These are phyloP conservation scores for Egretta garzetta DNA, from an alignment of 2,113 vertebrate species.

Conservation along the genomic window DNA sequence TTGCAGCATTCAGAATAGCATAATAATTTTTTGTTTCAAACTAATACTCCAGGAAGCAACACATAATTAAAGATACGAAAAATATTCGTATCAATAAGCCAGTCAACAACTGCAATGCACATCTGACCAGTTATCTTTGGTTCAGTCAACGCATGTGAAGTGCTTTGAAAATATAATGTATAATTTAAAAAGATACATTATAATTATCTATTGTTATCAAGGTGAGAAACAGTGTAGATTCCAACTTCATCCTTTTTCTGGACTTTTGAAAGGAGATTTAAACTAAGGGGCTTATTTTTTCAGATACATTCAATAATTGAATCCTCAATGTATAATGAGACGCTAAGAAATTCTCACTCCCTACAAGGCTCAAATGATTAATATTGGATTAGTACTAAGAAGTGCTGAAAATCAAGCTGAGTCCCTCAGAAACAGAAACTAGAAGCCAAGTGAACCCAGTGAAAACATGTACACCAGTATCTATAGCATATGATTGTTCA, in stretches of 20 bases:
- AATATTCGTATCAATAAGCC: not conserved
- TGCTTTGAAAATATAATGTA: not conserved
- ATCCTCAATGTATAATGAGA: not conserved
- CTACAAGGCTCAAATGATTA: not conserved
- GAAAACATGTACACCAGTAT: not conserved
- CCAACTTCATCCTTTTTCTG: not conserved
- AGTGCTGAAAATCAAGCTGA: not conserved
- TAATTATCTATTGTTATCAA: not conserved
- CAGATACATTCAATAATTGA: not conserved
- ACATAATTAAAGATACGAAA: not conserved
- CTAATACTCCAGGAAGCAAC: not conserved
- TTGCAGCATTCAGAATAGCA: not conserved
- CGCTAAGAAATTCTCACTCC: not conserved
- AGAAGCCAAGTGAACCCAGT: not conserved
- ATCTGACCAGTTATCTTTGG: not conserved
- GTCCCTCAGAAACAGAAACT: not conserved
- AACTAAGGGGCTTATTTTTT: not conserved
- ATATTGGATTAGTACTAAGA: not conserved
- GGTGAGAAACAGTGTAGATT: not conserved
- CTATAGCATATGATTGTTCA: not conserved
- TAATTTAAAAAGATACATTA: not conserved
- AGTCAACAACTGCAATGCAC: not conserved
- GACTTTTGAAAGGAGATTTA: not conserved
- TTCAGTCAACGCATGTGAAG: not conserved
- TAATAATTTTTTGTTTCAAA: not conserved